phyloP scores from a whole-genome alignment of 35 echinoderm and acorn worm species.

The Apostichopus parvimensis region DNA sequence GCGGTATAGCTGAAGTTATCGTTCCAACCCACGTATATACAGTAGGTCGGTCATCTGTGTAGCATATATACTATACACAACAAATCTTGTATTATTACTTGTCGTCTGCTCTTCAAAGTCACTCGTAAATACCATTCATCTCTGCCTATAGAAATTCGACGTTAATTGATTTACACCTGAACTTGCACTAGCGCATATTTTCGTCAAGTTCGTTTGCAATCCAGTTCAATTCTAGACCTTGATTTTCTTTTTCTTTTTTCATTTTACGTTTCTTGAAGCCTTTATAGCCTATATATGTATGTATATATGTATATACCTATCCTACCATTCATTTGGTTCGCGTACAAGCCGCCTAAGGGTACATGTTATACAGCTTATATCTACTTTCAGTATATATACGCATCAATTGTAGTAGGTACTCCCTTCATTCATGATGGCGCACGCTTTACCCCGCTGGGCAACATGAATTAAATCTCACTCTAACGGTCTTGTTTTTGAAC shows the following conservation, averaged over 20 bases:
- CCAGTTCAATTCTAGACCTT: constrained; percentile 27
- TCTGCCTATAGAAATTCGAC: constrained; percentile 41
- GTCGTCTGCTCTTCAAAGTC: constrained; percentile 12
- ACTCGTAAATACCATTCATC: constrained; percentile 12
- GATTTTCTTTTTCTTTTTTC: constrained; percentile 32
- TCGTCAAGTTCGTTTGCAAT: constrained; percentile 42
- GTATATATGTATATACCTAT: not conserved
- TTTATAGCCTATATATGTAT: not conserved
- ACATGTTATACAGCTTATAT: constrained; percentile 43
- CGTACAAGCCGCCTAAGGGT: constrained; percentile 31
- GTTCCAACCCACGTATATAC: not conserved
- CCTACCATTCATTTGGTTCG: constrained; percentile 32
- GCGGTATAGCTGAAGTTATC: not conserved
- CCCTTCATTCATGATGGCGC: constrained; percentile 45
- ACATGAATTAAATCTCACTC: constrained; percentile 53
- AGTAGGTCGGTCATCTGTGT: not conserved
- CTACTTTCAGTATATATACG: constrained; percentile 10
- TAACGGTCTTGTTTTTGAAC: constrained; percentile 48
- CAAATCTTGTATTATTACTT: not conserved
- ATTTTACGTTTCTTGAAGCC: not conserved
- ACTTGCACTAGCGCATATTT: constrained; percentile 20
- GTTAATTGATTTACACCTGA: constrained; percentile 56
- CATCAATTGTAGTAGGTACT: constrained; percentile 36
- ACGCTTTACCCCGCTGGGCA: constrained; percentile 55
- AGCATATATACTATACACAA: not conserved